Conservation (phyloP, 2,797 vertebrate species). For the Alca torda region DNA sequence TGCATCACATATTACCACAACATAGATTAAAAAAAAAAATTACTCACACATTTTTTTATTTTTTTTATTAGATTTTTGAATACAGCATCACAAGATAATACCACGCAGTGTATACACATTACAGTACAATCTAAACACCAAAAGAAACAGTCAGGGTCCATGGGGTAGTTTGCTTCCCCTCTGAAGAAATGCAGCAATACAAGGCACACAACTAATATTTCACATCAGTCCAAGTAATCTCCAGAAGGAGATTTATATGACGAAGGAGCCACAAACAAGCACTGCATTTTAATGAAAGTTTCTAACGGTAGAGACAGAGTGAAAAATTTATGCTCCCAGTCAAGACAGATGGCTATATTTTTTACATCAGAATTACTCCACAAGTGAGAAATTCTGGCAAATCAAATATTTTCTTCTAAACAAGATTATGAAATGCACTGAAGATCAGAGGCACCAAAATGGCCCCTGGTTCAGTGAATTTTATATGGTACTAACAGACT, state of each 20-base stretch:
- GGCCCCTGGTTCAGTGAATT: neutral
- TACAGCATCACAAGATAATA: constrained; percentile 17
- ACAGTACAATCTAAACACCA: constrained; percentile 1
- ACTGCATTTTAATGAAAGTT: neutral
- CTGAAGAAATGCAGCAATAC: constrained; percentile 42
- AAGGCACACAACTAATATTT: constrained; percentile 3
- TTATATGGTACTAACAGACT: neutral
- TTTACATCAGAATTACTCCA: neutral
- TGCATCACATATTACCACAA: neutral
- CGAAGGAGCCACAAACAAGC: neutral
- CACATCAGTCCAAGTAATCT: constrained; percentile 21
- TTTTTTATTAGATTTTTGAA: constrained; percentile 59
- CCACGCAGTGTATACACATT: neutral
- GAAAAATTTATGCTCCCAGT: neutral
- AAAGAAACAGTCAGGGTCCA: neutral
- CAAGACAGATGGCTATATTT: constrained; percentile 1
- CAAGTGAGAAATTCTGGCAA: constrained; percentile 9
- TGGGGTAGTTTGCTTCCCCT: neutral
- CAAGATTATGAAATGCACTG: neutral
- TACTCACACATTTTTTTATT: constrained; percentile 17
- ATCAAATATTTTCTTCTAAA: constrained; percentile 21
- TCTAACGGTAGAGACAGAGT: neutral
- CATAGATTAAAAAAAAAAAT: neutral
- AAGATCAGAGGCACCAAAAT: neutral
- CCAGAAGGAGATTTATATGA: constrained; percentile 19